phyloP scores from a whole-genome alignment of 2,888 invertebrate species.

The Steromphala cineraria region DNA sequence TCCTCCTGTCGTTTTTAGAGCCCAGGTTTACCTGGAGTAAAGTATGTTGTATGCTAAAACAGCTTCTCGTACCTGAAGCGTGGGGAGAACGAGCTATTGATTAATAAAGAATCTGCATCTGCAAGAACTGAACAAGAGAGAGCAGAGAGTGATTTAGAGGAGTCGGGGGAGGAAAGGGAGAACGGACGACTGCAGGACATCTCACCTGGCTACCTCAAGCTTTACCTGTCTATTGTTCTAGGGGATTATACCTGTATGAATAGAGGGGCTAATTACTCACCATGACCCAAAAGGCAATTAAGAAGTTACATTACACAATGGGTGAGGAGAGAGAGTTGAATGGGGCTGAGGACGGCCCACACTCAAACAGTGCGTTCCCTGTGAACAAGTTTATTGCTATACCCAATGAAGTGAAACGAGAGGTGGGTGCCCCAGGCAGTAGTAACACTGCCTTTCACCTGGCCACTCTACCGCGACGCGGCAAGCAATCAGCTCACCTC shows the following conservation, averaged over 20 bases:
- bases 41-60: background rate
- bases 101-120: conserved; percentile 7
- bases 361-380: conserved; percentile 44
- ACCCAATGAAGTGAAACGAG: conserved; percentile 42
- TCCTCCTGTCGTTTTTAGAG: too few relatives aligned
- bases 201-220: too few relatives aligned
- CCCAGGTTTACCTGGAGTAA: background rate
- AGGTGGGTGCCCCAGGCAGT: conserved; percentile 3
- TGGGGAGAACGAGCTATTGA: background rate
- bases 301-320: conserved; percentile 42
- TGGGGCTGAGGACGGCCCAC: background rate
- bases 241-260: conserved; percentile 18
- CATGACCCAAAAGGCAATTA: conserved; percentile 52
- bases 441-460: background rate
- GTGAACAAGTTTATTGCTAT: conserved; percentile 58
- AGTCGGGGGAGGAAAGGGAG: background rate
- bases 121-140: background rate
- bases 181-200: background rate
- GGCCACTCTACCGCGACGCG: conserved; percentile 7
- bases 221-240: background rate
- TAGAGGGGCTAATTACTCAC: conserved; percentile 16
- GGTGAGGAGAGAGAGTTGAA: background rate
- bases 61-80: background rate
- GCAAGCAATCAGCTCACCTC: background rate
- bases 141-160: background rate